Percentiles rank a stretch among this genome's conserved stretches.
Conservation (phyloP, 2,797 vertebrate genomes). For the Rhadinocentrus ornatus region DNA sequence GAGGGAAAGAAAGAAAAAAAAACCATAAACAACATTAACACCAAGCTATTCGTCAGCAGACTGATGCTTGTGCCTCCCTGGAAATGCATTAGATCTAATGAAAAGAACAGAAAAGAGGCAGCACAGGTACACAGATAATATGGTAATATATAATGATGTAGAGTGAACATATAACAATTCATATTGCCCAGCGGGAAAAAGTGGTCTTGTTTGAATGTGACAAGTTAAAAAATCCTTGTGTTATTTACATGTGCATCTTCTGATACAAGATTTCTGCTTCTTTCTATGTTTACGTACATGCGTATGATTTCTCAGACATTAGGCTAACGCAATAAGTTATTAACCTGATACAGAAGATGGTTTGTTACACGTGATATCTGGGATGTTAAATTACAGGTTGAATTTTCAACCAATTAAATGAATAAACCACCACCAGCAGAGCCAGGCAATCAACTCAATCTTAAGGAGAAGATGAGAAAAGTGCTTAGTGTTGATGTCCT, state of each 20-base stretch:
- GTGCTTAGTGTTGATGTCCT: no score
- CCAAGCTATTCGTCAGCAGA: neutral
- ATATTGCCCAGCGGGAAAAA: neutral
- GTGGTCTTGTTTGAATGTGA: no score
- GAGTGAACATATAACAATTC: neutral
- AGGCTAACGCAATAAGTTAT: neutral
- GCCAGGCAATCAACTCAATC: no score
- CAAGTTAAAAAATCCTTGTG: neutral
- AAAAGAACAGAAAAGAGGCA: neutral
- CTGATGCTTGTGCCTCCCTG: conserved; percentile 1
- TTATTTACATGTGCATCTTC: neutral
- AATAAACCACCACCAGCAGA: no score
- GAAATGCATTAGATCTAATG: neutral
- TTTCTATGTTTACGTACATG: neutral
- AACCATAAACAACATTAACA: neutral
- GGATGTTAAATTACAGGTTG: neutral
- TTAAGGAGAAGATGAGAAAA: no score
- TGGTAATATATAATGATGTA: neutral
- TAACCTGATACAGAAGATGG: neutral
- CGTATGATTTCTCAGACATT: neutral
- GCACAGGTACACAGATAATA: neutral
- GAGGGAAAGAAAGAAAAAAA: neutral
- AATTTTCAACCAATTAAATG: no score
- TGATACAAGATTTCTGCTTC: neutral
- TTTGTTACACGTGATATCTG: conserved; percentile 4